phyloP scores from a whole-genome alignment of 2,797 vertebrate species.

The Diplodus sargus region DNA sequence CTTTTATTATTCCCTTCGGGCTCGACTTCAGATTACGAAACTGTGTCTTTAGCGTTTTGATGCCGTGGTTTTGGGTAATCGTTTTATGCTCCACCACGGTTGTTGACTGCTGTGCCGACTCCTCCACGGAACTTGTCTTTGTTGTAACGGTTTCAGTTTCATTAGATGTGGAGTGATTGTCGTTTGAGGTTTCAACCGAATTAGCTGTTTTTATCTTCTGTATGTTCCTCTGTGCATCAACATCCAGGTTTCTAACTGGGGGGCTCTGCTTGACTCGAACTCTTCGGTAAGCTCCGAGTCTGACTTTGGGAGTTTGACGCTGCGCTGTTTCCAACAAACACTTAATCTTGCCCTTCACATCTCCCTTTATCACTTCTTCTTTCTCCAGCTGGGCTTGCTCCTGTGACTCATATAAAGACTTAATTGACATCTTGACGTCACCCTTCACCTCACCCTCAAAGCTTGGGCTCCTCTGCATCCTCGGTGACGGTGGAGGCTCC shows the following conservation, averaged over 20 bases:
- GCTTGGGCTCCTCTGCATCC: constrained; percentile 77
- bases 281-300: constrained; percentile 79
- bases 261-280: constrained; percentile 79
- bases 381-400: constrained; percentile 82
- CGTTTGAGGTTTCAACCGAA: constrained; percentile 57
- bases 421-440: constrained; percentile 84
- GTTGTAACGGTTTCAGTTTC: constrained; percentile 45
- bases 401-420: constrained; percentile 82
- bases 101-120: constrained; percentile 63
- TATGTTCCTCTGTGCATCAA: constrained; percentile 75
- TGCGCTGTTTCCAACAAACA: constrained; percentile 87
- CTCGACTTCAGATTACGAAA: constrained; percentile 84
- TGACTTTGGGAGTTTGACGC: constrained; percentile 80
- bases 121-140: constrained; percentile 51
- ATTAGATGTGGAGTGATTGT: constrained; percentile 51
- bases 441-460: constrained; percentile 77
- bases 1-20: constrained; percentile 78
- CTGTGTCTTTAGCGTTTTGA: constrained; percentile 85
- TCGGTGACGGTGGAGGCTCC: constrained; percentile 81
- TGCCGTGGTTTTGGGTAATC: constrained; percentile 84
- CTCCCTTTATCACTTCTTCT: constrained; percentile 85
- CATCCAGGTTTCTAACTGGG: constrained; percentile 77
- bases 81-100: constrained; percentile 84
- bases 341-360: constrained; percentile 87
- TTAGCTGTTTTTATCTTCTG: constrained; percentile 82